A percentile compares a stretch with the other conserved stretches of the same genome.
These are phyloP conservation scores for Eulemur rufifrons DNA, from an alignment of 2,113 vertebrate genomes.

Conservation along the genomic window DNA sequence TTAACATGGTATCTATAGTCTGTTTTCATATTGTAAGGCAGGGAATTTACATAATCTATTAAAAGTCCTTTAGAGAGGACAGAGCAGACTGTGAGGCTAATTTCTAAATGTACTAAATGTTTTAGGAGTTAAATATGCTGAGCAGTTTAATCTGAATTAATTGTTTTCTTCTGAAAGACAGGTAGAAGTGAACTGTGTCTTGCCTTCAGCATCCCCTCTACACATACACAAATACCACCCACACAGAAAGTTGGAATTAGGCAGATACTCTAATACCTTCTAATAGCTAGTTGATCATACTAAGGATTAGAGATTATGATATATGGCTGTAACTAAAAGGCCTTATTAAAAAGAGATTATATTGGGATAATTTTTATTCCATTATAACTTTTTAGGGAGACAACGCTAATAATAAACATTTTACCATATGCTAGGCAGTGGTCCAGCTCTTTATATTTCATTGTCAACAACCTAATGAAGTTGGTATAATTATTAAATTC, in stretches of 20 bases:
- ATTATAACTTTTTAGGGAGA: not conserved
- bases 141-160: slow-evolving; percentile 20
- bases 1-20: not conserved
- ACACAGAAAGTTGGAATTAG: not conserved
- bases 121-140: not conserved
- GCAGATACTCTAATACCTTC: not conserved
- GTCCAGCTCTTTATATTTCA: not conserved
- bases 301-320: not conserved
- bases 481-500: not conserved
- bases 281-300: not conserved
- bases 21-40: not conserved
- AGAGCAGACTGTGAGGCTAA: not conserved
- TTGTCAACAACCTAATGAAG: not conserved
- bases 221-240: too few relatives aligned
- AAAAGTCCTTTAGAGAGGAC: not conserved
- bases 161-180: not conserved
- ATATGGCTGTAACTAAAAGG: not conserved
- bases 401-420: not conserved
- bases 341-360: not conserved
- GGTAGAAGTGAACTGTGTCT: not conserved
- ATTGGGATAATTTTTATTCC: not conserved
- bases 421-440: not conserved
- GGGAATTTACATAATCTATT: not conserved
- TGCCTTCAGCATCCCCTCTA: not conserved
- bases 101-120: not conserved